phyloP scores from a whole-genome alignment of 1,140 invertebrate genomes.

The Amphibalanus amphitrite region DNA sequence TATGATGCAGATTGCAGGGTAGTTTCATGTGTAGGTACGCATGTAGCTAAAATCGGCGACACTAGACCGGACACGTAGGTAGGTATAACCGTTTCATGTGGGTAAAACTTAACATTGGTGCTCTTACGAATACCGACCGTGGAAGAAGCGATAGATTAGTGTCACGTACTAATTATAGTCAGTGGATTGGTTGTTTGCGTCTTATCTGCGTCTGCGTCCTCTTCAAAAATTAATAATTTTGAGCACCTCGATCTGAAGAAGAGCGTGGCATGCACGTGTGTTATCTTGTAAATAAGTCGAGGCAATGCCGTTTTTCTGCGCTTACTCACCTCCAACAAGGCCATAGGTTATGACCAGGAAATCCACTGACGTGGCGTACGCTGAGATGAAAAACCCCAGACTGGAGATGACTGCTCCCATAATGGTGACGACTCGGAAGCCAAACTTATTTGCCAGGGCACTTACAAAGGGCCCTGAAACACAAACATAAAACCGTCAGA shows the following conservation, averaged over 20 bases:
- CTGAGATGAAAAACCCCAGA: conserved; percentile 57
- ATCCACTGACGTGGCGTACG: conserved; percentile 55
- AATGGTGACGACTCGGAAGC: conserved; percentile 76
- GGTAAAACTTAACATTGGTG: too few relatives aligned
- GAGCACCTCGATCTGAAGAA: background rate
- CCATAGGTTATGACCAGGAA: conserved; percentile 71
- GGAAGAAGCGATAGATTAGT: too few relatives aligned
- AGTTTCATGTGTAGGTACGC: too few relatives aligned
- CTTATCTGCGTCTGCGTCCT: background rate
- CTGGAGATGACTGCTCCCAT: conserved; percentile 54
- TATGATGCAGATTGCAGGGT: background rate
- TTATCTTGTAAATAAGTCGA: background rate
- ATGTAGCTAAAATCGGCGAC: too few relatives aligned
- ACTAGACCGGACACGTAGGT: too few relatives aligned
- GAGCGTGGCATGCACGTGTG: background rate
- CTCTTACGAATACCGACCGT: too few relatives aligned
- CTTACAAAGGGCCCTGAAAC: conserved; percentile 75
- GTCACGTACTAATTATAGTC: too few relatives aligned
- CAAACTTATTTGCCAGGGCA: conserved; percentile 60
- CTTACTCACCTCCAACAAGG: conserved; percentile 52
- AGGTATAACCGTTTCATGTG: too few relatives aligned
- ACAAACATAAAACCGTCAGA: too few relatives aligned
- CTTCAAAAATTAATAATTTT: conserved; percentile 1
- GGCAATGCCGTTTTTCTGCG: background rate
- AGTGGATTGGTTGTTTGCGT: background rate